A percentile compares a stretch with the other conserved stretches of the same genome.
Conservation (phyloP, 2,113 vertebrate species). For the Leptocoma aspasia region DNA sequence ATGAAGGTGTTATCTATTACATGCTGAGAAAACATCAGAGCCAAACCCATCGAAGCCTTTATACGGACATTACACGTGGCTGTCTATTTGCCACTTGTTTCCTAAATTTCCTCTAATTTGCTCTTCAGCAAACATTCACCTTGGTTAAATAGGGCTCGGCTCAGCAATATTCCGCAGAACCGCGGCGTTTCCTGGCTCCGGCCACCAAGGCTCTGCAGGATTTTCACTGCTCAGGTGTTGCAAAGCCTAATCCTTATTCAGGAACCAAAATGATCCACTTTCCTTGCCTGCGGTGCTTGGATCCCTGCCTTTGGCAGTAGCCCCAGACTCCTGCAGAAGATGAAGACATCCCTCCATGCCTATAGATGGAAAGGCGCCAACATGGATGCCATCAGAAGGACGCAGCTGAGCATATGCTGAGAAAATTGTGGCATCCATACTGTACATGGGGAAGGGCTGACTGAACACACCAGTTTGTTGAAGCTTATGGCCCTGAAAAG, state of each 20-base stretch:
- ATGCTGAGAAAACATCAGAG: background rate
- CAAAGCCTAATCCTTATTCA: constrained; percentile 59
- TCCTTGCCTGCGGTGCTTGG: constrained; percentile 69
- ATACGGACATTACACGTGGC: background rate
- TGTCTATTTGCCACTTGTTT: constrained; percentile 26
- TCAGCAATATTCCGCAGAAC: constrained; percentile 44
- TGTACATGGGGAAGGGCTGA: constrained; percentile 50
- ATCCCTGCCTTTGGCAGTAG: constrained; percentile 74
- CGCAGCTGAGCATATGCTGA: constrained; percentile 69
- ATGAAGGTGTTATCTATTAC: background rate
- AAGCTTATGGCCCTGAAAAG: constrained; percentile 65
- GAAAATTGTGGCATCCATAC: constrained; percentile 71
- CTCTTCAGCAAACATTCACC: constrained; percentile 46
- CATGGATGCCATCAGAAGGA: constrained; percentile 67
- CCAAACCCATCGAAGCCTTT: background rate
- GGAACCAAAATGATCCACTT: constrained; percentile 71
- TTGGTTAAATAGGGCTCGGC: constrained; percentile 32
- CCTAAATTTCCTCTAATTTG: constrained; percentile 33
- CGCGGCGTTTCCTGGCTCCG: constrained; percentile 42
- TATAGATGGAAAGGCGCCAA: constrained; percentile 69
- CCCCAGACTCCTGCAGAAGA: constrained; percentile 73
- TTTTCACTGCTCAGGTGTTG: constrained; percentile 77
- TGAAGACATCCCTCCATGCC: constrained; percentile 73
- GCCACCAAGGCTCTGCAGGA: constrained; percentile 45
- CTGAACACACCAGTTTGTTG: constrained; percentile 54